Evolutionary conservation across 2,888 invertebrate species (phyloP).

Genomic region (Ametastegia equiseti): DNA sequence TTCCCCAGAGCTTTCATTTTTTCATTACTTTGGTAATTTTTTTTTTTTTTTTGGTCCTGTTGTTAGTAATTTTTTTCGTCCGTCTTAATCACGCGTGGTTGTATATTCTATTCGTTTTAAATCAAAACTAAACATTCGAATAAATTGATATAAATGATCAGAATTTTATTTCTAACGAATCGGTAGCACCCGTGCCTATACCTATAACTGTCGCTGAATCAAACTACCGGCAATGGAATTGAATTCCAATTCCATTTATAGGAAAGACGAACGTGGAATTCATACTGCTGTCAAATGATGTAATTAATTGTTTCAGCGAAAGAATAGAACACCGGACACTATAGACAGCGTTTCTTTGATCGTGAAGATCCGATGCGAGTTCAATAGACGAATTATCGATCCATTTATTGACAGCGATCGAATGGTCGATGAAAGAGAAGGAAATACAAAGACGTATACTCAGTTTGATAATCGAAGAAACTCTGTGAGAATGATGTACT

Average conservation of each 20-base stretch:
- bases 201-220: not conserved
- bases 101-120: constrained; percentile 36
- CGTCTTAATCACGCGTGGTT: constrained; percentile 1
- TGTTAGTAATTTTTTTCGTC: not conserved
- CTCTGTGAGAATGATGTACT: no score
- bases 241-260: not conserved
- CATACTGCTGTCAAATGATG: no score
- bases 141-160: not conserved
- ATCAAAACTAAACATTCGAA: not conserved
- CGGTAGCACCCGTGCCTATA: not conserved
- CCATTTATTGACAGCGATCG: no score
- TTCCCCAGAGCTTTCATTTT: not conserved
- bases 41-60: not conserved
- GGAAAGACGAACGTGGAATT: no score
- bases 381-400: no score
- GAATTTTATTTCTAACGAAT: not conserved
- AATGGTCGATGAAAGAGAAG: no score
- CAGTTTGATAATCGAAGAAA: no score
- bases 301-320: no score
- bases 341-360: no score
- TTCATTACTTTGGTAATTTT: not conserved
- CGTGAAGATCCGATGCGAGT: no score
- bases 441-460: no score
- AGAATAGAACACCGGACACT: no score
- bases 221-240: not conserved